Base-by-base conservation (phyloP, 2,888 invertebrate species). In the Metacarcinus magister region DNA sequence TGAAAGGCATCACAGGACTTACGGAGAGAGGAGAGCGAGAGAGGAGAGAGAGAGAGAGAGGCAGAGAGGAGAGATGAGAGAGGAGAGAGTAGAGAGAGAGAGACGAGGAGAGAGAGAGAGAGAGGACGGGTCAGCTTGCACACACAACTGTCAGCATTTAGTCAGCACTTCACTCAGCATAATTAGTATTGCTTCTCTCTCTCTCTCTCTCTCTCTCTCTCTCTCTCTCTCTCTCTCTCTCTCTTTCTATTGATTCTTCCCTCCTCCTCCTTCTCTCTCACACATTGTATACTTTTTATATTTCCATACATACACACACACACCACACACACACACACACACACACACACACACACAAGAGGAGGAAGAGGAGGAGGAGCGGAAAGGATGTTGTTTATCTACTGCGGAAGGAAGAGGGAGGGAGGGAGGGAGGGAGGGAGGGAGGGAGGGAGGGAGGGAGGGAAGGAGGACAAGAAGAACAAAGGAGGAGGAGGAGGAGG, bases 161-260 rank as follows among this genome's bases (percentile, higher is more conserved):
- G 82, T 82, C 32, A 32, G 82, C 82, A 82, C 82, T 82, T 28
- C 5, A 82, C 82, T 82, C 82, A 82, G 82, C 82, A 82, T 82
- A 82, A 82, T 82, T 82, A 82, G 32, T 13, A 28, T 82, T 32
- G 32, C 32, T 32, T 82, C 82, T 82, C 82, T 82, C 82, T 82
- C 82, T 82, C 82, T 82, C 82, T 82, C 82, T 82, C 82, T 82
- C 82, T 82, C 32, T 82, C 32, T 82, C 10, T 32, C 19, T 32
- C 82, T 82, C 82, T 32, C 28, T 28, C 28, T 75, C 75, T 28
- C 28, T 28, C 75, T 75, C 75, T 75, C 28, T 75, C 28, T 75
- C 28, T 28, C 75, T 28, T 60, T 60, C 67, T 23, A 67, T 67
- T 54, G 54, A 54, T 54, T 67, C 67, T n/a, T 67, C 67, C 23